Percentiles rank a stretch among this genome's conserved stretches.
These are phyloP conservation scores for Pangasius sanitwongsei DNA, from an alignment of 2,797 vertebrate genomes.

Conservation along the genomic window DNA sequence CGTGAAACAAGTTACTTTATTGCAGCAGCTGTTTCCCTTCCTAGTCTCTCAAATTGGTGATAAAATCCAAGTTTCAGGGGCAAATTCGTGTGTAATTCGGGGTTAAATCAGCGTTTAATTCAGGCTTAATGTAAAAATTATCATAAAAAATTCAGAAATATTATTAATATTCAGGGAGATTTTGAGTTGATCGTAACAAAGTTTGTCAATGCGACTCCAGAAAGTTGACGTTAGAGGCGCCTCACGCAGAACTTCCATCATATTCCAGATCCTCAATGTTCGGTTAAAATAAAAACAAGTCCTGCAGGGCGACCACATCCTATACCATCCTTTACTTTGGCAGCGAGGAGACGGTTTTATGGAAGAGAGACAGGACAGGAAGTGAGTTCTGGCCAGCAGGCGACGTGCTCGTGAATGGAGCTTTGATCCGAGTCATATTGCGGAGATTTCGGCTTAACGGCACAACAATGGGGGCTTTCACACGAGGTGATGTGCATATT, in stretches of 20 bases:
- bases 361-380: conserved; percentile 31
- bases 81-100: not conserved
- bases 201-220: not conserved
- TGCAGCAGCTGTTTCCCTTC: too few relatives aligned
- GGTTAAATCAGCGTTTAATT: not conserved
- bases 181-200: not conserved
- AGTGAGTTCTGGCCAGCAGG: conserved; percentile 21
- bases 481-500: conserved; percentile 73
- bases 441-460: conserved; percentile 74
- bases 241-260: not conserved
- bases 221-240: not conserved
- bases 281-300: not conserved
- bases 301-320: conserved; percentile 42
- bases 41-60: not conserved
- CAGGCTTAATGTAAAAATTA: too few relatives aligned
- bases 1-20: too few relatives aligned
- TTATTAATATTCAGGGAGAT: not conserved
- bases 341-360: conserved; percentile 43
- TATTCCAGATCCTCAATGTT: not conserved
- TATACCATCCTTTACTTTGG: conserved; percentile 50
- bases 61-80: not conserved
- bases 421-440: conserved; percentile 75
- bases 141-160: too few relatives aligned
- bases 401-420: conserved; percentile 49
- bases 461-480: conserved; percentile 76